Conservation (phyloP, 30 jellyfish, hydroid and myxozoan species). For the Cassiopea andromeda region DNA sequence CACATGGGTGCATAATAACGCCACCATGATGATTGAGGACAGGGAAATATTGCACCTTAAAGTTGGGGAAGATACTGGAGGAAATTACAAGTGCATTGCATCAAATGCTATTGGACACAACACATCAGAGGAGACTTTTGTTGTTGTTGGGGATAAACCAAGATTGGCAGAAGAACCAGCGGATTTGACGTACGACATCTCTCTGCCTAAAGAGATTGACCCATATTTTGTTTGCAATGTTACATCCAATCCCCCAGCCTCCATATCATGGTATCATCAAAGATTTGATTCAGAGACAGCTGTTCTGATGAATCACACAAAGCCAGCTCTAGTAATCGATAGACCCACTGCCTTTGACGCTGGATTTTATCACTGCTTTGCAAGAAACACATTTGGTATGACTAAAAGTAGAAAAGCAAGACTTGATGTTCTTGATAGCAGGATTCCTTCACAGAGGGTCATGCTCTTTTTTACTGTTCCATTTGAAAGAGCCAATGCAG, state of each 20-base stretch:
- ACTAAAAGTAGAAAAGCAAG: constrained; percentile 69
- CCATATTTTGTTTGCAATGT: constrained; percentile 69
- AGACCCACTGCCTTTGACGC: constrained; percentile 24
- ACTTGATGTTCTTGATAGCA: constrained; percentile 65
- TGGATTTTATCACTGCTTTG: constrained; percentile 71
- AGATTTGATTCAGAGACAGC: constrained; percentile 12
- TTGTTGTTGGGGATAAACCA: constrained; percentile 43
- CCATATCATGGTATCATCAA: constrained; percentile 54
- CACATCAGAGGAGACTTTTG: constrained; percentile 47
- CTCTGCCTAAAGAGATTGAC: constrained; percentile 32
- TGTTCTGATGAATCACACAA: neutral
- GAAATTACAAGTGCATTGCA: constrained; percentile 63
- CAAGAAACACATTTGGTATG: constrained; percentile 50
- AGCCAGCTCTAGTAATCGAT: constrained; percentile 39
- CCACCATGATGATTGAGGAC: constrained; percentile 32
- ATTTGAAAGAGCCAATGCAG: constrained; percentile 55
- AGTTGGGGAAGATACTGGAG: constrained; percentile 40
- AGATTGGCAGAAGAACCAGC: constrained; percentile 36
- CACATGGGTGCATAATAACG: constrained; percentile 50
- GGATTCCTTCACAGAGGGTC: constrained; percentile 54
- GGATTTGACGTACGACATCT: constrained; percentile 27
- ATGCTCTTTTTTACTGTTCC: constrained; percentile 20
- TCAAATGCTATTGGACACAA: constrained; percentile 35
- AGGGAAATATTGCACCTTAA: neutral
- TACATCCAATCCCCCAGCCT: constrained; percentile 74